Evolutionary conservation across 2,797 vertebrate genomes (phyloP).

Genomic region (Chelon auratus): DNA sequence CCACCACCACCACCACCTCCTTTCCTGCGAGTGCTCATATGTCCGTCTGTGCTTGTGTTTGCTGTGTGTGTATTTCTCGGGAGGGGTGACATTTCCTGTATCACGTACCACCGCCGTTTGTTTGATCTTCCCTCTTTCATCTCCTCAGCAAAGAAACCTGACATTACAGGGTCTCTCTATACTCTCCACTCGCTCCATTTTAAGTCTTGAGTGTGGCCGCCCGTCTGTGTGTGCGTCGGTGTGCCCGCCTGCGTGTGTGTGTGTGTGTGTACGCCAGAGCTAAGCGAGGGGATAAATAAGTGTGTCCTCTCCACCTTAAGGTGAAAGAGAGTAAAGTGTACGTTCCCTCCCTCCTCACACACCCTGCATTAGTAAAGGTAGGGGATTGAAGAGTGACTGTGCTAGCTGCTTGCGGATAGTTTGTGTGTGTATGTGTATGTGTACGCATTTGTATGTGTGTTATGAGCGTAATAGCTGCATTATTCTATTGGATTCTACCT

Average conservation of each 20-base stretch:
- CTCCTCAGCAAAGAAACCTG: conserved; percentile 79
- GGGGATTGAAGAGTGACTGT: conserved; percentile 6
- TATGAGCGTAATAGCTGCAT: conserved; percentile 11
- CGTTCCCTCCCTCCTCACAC: conserved; percentile 34
- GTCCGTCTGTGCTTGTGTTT: conserved; percentile 27
- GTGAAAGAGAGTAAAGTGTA: conserved; percentile 51
- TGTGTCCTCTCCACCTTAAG: conserved; percentile 61
- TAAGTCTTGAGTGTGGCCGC: conserved; percentile 33
- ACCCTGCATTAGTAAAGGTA: conserved; percentile 42
- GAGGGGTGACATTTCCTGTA: conserved; percentile 74
- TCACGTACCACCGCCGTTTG: conserved; percentile 67
- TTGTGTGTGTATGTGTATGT: not conserved
- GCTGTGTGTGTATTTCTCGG: conserved; percentile 12
- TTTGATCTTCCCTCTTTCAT: conserved; percentile 83
- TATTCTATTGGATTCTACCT: conserved; percentile 21
- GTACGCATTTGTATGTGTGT: not conserved
- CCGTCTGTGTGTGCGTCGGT: conserved; percentile 5
- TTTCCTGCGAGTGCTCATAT: conserved; percentile 32
- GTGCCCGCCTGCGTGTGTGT: conserved; percentile 11
- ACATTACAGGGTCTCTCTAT: conserved; percentile 72
- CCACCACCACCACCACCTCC: conserved; percentile 7
- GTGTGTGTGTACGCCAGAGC: conserved; percentile 20
- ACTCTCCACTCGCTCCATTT: conserved; percentile 60
- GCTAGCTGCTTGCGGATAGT: not conserved
- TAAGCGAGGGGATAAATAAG: conserved; percentile 54